A percentile compares a stretch with the other conserved stretches of the same genome.
Conservation (phyloP, 1,140 invertebrate genomes). For the Brachionus manjavacas region DNA sequence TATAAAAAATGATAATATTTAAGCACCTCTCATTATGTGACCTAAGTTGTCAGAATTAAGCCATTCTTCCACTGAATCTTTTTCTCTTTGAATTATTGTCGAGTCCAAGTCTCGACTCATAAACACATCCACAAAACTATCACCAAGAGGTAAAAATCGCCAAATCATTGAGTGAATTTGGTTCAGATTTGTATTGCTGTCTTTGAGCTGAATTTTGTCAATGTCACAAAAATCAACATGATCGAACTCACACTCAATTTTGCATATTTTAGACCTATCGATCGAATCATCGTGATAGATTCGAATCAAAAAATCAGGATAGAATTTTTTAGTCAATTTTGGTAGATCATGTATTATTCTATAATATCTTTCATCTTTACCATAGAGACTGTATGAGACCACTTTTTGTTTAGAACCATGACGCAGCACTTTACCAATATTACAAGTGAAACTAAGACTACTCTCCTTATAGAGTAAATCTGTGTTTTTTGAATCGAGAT, state of each 20-base stretch:
- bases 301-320: neutral
- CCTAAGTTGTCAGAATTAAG: neutral
- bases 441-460: neutral
- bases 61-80: conserved; percentile 28
- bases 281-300: conserved; percentile 28
- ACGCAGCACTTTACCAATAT: neutral
- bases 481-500: neutral
- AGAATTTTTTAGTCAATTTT: neutral
- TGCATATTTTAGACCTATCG: neutral
- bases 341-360: neutral
- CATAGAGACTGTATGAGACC: neutral
- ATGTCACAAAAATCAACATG: conserved; percentile 21
- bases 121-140: neutral
- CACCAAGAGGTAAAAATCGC: conserved; percentile 13
- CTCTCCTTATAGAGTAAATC: too few species aligned
- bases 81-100: neutral
- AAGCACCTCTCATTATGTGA: neutral
- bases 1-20: neutral
- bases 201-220: neutral
- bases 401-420: neutral
- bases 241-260: neutral
- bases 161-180: neutral
- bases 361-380: neutral
- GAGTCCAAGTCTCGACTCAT: conserved; percentile 6
- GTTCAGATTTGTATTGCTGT: neutral